These are phyloP conservation scores for Ecdyonurus torrentis DNA, from an alignment of 2,888 invertebrate species.

Conservation along the genomic window DNA sequence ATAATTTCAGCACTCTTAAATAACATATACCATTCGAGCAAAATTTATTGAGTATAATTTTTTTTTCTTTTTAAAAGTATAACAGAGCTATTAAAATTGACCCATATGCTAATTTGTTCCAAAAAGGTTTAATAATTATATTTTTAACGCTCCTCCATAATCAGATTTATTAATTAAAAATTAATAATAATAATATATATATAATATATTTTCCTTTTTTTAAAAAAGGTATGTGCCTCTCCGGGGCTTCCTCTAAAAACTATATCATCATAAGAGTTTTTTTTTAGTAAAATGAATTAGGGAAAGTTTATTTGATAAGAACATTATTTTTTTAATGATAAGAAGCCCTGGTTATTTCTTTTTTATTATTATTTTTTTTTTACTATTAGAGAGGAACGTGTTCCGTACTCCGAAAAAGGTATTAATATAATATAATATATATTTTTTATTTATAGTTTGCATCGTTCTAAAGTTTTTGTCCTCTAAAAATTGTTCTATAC, in stretches of 20 bases:
- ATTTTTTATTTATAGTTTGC: not conserved
- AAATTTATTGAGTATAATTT: not conserved
- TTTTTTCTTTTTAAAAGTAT: not conserved
- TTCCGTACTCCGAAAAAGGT: slow-evolving; percentile 1
- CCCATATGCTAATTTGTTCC: not conserved
- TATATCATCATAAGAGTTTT: not conserved
- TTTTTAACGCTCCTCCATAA: not conserved
- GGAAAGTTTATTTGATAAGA: not conserved
- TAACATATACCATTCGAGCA: slow-evolving; percentile 2
- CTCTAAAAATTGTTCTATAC: slow-evolving; percentile 2
- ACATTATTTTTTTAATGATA: not conserved
- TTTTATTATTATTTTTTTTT: not conserved
- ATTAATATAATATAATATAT: too few species aligned
- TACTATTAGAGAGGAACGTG: not conserved
- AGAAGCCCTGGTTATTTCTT: not conserved
- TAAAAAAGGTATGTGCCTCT: not conserved
- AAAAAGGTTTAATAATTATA: too few species aligned
- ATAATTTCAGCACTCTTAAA: slow-evolving; percentile 20
- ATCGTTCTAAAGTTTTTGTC: not conserved
- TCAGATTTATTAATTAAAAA: not conserved
- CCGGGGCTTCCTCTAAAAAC: not conserved
- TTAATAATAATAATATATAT: not conserved
- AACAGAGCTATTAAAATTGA: slow-evolving; percentile 1
- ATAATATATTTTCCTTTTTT: not conserved
- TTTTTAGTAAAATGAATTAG: not conserved